Percentiles rank a stretch among this genome's conserved stretches.
Evolutionary conservation across 30 jellyfish, hydroid and myxozoan genomes (phyloP).

Genomic region (Aurelia aurita complex sp. Pacific): DNA sequence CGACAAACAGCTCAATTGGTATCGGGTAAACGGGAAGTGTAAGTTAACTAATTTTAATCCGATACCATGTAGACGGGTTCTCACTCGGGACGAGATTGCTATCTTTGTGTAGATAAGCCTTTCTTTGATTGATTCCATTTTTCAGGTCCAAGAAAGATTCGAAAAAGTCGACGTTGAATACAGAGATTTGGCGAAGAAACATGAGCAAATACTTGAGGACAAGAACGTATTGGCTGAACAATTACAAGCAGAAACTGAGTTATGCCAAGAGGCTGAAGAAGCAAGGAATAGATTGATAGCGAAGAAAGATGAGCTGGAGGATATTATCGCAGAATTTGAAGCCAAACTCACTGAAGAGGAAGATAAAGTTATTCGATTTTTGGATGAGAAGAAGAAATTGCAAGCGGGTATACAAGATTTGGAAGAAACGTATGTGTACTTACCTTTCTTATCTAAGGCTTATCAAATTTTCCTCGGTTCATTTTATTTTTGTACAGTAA

Average conservation of each 20-base stretch:
- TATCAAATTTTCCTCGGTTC: no score
- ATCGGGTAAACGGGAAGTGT: no score
- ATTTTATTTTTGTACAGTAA: no score
- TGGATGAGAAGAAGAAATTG: conserved; percentile 89
- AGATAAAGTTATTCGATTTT: conserved; percentile 68
- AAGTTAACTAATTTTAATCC: no score
- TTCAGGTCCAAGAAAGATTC: conserved; percentile 75
- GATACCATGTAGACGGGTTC: no score
- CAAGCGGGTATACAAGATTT: conserved; percentile 94
- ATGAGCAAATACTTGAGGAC: conserved; percentile 88
- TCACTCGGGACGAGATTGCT: no score
- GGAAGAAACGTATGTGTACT: conserved; percentile 85
- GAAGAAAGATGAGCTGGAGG: conserved; percentile 95
- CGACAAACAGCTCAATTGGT: no score
- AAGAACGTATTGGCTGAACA: conserved; percentile 91
- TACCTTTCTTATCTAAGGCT: background rate
- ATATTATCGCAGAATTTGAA: conserved; percentile 87
- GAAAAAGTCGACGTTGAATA: conserved; percentile 85
- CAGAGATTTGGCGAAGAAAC: conserved; percentile 72
- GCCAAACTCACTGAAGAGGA: conserved; percentile 91
- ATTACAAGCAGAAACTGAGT: conserved; percentile 96
- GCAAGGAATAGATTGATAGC: conserved; percentile 74
- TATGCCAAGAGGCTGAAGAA: conserved; percentile 99
- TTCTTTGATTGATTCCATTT: no score
- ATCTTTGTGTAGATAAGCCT: no score